Evolutionary conservation across 2,888 invertebrate species (phyloP).

Genomic region (Acronicta leporina): DNA sequence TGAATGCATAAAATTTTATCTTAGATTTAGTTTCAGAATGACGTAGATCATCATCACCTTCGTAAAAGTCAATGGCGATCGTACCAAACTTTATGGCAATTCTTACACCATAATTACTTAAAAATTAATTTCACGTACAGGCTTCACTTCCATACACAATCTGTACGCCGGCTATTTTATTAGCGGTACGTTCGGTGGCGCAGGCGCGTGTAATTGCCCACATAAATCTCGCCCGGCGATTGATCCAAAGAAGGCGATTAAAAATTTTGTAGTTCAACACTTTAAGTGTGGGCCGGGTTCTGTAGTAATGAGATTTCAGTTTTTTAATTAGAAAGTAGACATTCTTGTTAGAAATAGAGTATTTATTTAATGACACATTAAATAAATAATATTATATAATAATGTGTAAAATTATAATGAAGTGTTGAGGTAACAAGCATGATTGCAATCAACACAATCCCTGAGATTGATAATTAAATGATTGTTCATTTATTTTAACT

Average conservation of each 20-base stretch:
- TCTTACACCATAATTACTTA: slow-evolving; percentile 22
- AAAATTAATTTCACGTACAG: slow-evolving; percentile 18
- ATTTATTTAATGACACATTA: neutral
- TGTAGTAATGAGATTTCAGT: neutral
- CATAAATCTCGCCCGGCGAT: slow-evolving; percentile 64
- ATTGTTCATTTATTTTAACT: too few relatives aligned
- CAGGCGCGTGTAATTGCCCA: slow-evolving; percentile 58
- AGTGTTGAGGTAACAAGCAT: too few relatives aligned
- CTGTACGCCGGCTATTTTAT: slow-evolving; percentile 38
- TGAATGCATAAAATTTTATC: too few relatives aligned
- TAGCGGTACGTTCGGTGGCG: slow-evolving; percentile 44
- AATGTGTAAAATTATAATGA: too few relatives aligned
- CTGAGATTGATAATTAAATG: too few relatives aligned
- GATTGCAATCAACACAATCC: too few relatives aligned
- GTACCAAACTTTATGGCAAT: neutral
- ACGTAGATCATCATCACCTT: neutral
- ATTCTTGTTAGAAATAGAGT: slow-evolving; percentile 14
- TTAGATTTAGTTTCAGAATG: too few relatives aligned
- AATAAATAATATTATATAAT: too few relatives aligned
- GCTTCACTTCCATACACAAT: slow-evolving; percentile 24
- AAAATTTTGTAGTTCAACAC: slow-evolving; percentile 55
- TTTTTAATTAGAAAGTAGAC: neutral
- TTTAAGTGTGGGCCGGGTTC: slow-evolving; percentile 29
- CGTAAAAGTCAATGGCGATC: neutral
- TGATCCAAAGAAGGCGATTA: slow-evolving; percentile 57